phyloP scores from a whole-genome alignment of 2,797 vertebrate species.

The Pteronotus mesoamericanus region DNA sequence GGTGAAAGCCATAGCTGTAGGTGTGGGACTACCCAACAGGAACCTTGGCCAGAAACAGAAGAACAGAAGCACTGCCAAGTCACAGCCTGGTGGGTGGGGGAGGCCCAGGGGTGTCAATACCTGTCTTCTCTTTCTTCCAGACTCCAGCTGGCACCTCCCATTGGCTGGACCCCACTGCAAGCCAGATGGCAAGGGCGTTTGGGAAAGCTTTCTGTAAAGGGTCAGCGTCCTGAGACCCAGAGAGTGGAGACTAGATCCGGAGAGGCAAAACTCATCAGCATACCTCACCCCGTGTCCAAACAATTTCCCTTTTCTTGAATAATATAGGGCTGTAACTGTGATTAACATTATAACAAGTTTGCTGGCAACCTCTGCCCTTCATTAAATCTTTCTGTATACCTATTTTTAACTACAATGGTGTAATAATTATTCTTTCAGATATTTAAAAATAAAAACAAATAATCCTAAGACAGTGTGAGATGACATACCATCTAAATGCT shows the following conservation, averaged over 20 bases:
- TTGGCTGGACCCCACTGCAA: neutral
- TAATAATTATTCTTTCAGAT: conserved; percentile 12
- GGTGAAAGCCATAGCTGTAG: neutral
- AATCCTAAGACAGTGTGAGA: neutral
- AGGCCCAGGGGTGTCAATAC: neutral
- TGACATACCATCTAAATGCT: neutral
- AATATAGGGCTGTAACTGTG: neutral
- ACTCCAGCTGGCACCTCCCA: neutral
- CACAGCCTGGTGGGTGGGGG: neutral
- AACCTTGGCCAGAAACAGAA: neutral
- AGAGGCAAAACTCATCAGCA: neutral
- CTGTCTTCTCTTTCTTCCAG: neutral
- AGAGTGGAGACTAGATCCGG: neutral
- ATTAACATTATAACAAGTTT: neutral
- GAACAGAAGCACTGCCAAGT: neutral
- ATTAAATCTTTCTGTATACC: neutral
- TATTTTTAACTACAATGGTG: neutral
- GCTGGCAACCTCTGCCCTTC: neutral
- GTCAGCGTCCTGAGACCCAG: neutral
- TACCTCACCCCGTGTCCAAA: neutral
- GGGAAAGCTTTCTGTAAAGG: neutral
- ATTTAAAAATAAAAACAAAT: conserved; percentile 31
- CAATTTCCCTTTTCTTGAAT: neutral
- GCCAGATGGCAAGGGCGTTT: neutral
- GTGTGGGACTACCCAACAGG: neutral